These are phyloP conservation scores for Coracopsis vasa DNA, from an alignment of 2,113 vertebrate genomes.

Conservation along the genomic window DNA sequence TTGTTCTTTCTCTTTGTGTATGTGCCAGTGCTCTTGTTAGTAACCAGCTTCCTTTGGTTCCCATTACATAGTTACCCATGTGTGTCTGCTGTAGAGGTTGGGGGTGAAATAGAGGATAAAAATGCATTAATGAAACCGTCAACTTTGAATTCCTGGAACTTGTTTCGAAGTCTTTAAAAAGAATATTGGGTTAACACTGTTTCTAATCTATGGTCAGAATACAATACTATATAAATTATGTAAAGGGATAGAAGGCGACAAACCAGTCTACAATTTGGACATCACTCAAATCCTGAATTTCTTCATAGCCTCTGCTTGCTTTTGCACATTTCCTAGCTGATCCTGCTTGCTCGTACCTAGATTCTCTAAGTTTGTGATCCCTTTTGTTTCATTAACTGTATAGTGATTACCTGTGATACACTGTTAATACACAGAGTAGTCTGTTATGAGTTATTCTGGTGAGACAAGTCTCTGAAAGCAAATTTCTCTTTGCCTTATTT, in stretches of 20 bases:
- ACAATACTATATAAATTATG: neutral
- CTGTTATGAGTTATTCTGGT: neutral
- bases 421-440: neutral
- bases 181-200: neutral
- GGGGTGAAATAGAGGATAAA: neutral
- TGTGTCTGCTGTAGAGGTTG: rapidly evolving
- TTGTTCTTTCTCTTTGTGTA: neutral
- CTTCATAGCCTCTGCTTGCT: neutral
- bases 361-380: neutral
- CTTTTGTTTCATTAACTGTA: neutral
- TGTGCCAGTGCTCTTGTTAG: neutral
- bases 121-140: neutral
- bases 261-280: neutral
- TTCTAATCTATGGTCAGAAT: neutral
- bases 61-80: neutral
- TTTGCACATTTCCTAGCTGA: neutral
- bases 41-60: neutral
- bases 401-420: neutral
- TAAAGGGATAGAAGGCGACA: neutral
- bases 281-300: neutral
- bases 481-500: neutral
- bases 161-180: neutral
- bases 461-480: neutral
- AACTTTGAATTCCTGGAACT: neutral
- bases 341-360: neutral